Evolutionary conservation across 2,888 invertebrate genomes (phyloP).

Genomic region (Phaedon cochleariae): DNA sequence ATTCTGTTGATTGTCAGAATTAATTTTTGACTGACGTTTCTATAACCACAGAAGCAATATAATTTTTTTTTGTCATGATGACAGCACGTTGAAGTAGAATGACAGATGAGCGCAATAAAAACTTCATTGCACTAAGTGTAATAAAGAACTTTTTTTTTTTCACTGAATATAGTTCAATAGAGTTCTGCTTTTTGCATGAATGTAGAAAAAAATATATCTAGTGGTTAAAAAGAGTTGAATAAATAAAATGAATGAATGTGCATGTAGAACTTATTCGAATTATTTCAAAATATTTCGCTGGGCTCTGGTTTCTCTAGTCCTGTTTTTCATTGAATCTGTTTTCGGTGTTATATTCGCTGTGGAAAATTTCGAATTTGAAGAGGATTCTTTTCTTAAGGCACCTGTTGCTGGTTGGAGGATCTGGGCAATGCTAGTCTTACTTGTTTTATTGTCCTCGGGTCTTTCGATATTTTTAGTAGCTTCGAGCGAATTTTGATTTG

Average conservation of each 20-base stretch:
- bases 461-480: constrained; percentile 3
- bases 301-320: constrained; percentile 8
- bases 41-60: too few species aligned
- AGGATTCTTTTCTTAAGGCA: constrained; percentile 4
- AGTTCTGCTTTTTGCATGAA: too few species aligned
- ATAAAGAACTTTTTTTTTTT: too few species aligned
- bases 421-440: not conserved
- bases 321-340: constrained; percentile 3
- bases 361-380: not conserved
- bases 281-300: not conserved
- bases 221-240: too few species aligned
- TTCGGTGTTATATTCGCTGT: constrained; percentile 10
- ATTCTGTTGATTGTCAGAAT: too few species aligned
- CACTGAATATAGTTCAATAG: too few species aligned
- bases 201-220: too few species aligned
- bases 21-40: too few species aligned
- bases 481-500: not conserved
- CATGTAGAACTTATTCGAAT: not conserved
- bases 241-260: not conserved
- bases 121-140: too few species aligned
- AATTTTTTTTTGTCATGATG: too few species aligned
- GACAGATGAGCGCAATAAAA: too few species aligned
- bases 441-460: not conserved
- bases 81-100: too few species aligned
- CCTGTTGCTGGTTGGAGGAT: constrained; percentile 2